phyloP scores from a whole-genome alignment of 2,113 vertebrate genomes.

The Phrynocephalus versicolor region DNA sequence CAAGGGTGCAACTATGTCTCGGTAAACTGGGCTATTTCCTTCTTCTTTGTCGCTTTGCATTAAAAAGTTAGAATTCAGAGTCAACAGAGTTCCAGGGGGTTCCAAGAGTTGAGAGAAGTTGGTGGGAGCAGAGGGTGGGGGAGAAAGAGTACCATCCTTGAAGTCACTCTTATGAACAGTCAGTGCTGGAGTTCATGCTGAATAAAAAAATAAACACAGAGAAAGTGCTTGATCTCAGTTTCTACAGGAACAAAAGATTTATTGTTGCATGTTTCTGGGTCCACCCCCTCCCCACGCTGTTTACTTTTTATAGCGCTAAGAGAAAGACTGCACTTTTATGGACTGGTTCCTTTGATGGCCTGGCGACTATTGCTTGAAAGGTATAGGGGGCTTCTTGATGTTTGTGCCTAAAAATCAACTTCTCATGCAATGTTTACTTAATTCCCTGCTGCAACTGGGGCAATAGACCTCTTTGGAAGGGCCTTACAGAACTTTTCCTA shows the following conservation, averaged over 20 bases:
- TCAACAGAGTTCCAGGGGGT: slow-evolving; percentile 1
- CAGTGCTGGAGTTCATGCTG: neutral
- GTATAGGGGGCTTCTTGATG: slow-evolving; percentile 55
- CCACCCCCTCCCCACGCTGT: slow-evolving; percentile 25
- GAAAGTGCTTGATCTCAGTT: slow-evolving; percentile 17
- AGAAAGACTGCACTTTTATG: slow-evolving; percentile 40
- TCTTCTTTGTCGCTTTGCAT: neutral
- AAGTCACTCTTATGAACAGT: slow-evolving; percentile 13
- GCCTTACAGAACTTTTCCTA: slow-evolving; percentile 47
- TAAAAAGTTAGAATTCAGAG: slow-evolving; percentile 33
- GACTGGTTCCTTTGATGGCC: slow-evolving; percentile 49
- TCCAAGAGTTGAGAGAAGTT: neutral
- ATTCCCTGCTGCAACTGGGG: slow-evolving; percentile 41
- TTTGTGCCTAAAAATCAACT: slow-evolving; percentile 49
- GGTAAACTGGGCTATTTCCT: neutral
- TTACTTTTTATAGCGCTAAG: slow-evolving; percentile 57
- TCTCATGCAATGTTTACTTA: slow-evolving; percentile 46
- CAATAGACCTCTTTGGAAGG: slow-evolving; percentile 48
- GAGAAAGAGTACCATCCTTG: neutral
- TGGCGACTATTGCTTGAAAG: slow-evolving; percentile 35
- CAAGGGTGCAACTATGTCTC: neutral
- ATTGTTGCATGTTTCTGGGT: slow-evolving; percentile 48
- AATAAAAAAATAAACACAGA: slow-evolving; percentile 39
- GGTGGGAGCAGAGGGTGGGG: no score
- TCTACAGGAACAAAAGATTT: slow-evolving; percentile 54